These are phyloP conservation scores for Nasonia vitripennis DNA, from an alignment of 1,140 invertebrate species.

Conservation along the genomic window DNA sequence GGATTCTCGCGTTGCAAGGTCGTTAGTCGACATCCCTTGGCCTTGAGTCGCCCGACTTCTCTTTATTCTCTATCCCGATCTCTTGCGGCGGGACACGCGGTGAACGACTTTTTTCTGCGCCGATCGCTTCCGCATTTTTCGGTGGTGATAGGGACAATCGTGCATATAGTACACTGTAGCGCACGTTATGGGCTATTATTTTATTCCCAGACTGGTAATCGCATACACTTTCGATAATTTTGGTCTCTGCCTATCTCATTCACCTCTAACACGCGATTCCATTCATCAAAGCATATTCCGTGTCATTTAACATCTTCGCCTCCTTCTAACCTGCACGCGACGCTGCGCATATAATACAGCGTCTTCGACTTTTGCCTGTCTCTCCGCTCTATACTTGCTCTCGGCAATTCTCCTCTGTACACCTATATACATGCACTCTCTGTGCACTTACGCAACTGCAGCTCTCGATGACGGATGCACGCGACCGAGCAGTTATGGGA, in stretches of 20 bases:
- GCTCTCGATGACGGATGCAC: not conserved
- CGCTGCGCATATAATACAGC: too few relatives aligned
- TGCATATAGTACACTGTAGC: too few relatives aligned
- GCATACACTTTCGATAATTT: too few relatives aligned
- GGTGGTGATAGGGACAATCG: too few relatives aligned
- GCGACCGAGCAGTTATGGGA: not conserved
- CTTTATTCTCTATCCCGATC: not conserved
- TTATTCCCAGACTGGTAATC: not conserved
- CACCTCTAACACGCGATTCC: too few relatives aligned
- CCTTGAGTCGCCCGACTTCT: slow-evolving; percentile 12
- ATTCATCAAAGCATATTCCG: too few relatives aligned
- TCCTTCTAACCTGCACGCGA: too few relatives aligned
- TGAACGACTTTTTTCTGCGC: not conserved
- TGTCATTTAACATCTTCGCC: too few relatives aligned
- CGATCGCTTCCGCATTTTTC: not conserved
- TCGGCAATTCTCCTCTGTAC: not conserved
- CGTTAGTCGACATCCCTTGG: not conserved
- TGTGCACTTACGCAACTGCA: not conserved
- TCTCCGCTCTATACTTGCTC: not conserved
- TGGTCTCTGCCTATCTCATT: too few relatives aligned
- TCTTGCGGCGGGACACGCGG: not conserved
- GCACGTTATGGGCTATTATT: too few relatives aligned
- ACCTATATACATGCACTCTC: too few relatives aligned
- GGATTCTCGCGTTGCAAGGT: slow-evolving; percentile 11
- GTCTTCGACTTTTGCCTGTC: not conserved